Base-by-base conservation (phyloP, 2,797 vertebrate species). In the Melanotaenia nigrans region DNA sequence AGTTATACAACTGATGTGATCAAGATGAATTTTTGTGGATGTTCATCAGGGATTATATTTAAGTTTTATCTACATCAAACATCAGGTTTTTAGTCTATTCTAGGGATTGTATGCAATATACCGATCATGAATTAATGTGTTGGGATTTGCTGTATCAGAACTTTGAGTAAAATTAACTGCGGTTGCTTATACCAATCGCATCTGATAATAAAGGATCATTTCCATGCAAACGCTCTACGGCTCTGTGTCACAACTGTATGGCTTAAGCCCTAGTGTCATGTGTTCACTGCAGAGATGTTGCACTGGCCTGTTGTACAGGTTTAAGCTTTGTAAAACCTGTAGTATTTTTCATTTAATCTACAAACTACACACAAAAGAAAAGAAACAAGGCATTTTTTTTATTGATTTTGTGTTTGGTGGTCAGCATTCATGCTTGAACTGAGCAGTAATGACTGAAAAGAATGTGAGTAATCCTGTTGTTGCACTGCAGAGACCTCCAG, bases 31-130 rank as follows among this genome's bases (percentile, higher is more conserved):
- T 12, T 56, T 71, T 62, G 64, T 73, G 71, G 63, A 81, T 85
- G 73, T 83, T 58, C 59, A 51, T 78, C 72, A 71, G 73, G 76
- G 53, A 9, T 73, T 75, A 55, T 22, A 67, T 80, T 73, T 25
- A 12, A 84, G 59, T 82, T 68, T 65, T 59, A 72, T 79, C 77
- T 30, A 58, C 75, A 76, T 78, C 18, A 42, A 65, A 75, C 65
- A 66, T 71, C 1, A 53, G 80, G 60, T 80, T 69, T 82, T 45
- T 71, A 1, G 25, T 72, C 22, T 75, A 55, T 82, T 87, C 64
- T 73, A 77, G 84, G 85, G 83, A 82, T 85, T 91, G 78, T 89
- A 90, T 91, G 89, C 88, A 92, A 91, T 90, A 73, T 70, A 65
- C 66, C 73, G 79, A 85, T 91, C 61, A 81, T 83, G 51, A 81